A percentile compares a stretch with the other conserved stretches of the same genome.
These are phyloP conservation scores for Equus przewalskii DNA, from an alignment of 2,113 vertebrate species.

Conservation along the genomic window DNA sequence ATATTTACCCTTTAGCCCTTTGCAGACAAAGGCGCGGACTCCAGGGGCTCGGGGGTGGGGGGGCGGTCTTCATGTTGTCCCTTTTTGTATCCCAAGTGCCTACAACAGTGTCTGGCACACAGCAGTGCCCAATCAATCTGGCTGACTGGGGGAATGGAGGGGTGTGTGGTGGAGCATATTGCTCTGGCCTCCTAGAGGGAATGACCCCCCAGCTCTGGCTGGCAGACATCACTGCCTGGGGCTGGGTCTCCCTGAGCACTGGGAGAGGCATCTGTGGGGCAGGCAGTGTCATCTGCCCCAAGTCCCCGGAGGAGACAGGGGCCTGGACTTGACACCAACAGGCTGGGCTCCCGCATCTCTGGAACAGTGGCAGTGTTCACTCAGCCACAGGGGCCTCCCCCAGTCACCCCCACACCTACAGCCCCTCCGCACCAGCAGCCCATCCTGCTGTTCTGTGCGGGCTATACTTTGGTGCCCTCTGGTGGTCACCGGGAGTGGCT, in stretches of 20 bases:
- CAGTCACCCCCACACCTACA: fast-evolving
- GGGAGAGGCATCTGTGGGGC: neutral
- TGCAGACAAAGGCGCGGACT: neutral
- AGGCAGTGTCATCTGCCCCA: neutral
- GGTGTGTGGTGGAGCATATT: neutral
- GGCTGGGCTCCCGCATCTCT: neutral
- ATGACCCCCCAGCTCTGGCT: neutral
- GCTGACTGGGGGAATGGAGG: neutral
- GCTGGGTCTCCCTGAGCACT: neutral
- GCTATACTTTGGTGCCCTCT: slow-evolving; percentile 46
- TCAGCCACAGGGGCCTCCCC: neutral
- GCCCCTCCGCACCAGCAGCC: fast-evolving
- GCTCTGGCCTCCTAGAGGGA: neutral
- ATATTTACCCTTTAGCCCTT: neutral
- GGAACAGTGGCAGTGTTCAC: neutral
- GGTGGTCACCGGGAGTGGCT: neutral
- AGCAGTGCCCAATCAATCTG: neutral
- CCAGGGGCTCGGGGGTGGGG: no score
- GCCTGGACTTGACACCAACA: neutral
- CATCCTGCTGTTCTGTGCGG: fast-evolving
- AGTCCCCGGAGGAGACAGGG: neutral
- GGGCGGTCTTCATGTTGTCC: neutral
- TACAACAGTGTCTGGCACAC: neutral
- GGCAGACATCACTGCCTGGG: neutral
- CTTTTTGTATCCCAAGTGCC: neutral